Evolutionary conservation across 2,888 invertebrate species (phyloP).

Genomic region (Hartigia nigra): DNA sequence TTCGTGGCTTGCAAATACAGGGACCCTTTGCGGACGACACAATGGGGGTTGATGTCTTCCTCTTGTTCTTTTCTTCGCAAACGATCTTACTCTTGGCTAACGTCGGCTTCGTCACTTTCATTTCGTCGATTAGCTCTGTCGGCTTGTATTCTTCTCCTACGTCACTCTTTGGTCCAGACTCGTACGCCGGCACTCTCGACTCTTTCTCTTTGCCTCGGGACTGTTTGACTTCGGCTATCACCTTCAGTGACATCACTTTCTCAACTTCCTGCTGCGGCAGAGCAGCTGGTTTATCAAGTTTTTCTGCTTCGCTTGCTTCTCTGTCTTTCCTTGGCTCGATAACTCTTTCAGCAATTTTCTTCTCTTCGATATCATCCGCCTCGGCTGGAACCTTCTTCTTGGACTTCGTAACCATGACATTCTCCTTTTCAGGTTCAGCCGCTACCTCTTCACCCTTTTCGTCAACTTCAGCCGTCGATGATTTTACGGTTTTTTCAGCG

Average conservation of each 20-base stretch:
- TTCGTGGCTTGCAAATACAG: conserved; percentile 26
- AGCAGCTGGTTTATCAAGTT: background rate
- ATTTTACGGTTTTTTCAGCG: background rate
- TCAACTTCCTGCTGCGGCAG: background rate
- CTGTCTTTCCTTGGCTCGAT: background rate
- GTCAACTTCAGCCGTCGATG: background rate
- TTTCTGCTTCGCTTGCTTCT: conserved; percentile 9
- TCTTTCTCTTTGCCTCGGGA: background rate
- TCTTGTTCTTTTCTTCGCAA: conserved; percentile 4
- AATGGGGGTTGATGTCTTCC: conserved; percentile 18
- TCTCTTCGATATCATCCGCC: background rate
- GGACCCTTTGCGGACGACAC: conserved; percentile 4
- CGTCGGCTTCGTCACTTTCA: conserved; percentile 3
- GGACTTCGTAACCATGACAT: background rate
- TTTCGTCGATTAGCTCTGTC: background rate
- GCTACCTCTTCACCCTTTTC: background rate
- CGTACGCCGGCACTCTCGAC: background rate
- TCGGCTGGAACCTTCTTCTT: background rate
- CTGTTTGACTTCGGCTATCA: background rate
- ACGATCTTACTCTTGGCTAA: background rate
- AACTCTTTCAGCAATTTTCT: background rate
- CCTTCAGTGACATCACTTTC: background rate
- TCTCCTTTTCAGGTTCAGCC: background rate
- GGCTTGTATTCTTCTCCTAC: background rate
- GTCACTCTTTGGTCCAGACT: background rate